phyloP scores from a whole-genome alignment of 1,140 invertebrate genomes.

The Neuroterus valhalla region DNA sequence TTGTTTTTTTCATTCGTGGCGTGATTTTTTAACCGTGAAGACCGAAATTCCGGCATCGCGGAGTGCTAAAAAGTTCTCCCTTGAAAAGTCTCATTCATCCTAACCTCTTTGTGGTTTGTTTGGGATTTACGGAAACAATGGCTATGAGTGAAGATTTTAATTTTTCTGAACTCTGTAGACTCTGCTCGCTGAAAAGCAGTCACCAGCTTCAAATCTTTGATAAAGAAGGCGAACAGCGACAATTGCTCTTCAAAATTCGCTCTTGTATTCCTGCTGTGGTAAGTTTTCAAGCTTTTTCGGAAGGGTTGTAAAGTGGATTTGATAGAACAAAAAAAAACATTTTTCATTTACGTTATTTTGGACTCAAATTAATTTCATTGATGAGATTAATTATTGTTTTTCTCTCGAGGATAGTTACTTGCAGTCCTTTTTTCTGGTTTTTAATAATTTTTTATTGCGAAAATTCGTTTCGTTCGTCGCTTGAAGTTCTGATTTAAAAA shows the following conservation, averaged over 20 bases:
- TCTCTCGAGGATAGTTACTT: no score
- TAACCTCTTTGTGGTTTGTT: slow-evolving; percentile 33
- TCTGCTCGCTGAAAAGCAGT: slow-evolving; percentile 81
- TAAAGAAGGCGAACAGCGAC: slow-evolving; percentile 81
- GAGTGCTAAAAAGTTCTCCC: neutral
- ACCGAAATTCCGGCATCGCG: neutral
- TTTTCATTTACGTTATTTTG: no score
- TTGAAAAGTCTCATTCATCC: neutral
- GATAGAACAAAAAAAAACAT: neutral
- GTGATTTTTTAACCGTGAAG: neutral
- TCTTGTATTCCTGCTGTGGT: slow-evolving; percentile 80
- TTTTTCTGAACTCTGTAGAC: slow-evolving; percentile 81
- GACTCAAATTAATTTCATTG: no score
- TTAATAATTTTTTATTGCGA: no score
- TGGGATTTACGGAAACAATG: slow-evolving; percentile 69
- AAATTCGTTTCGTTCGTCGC: no score
- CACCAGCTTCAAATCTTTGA: slow-evolving; percentile 81
- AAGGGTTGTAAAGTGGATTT: neutral
- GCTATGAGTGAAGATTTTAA: slow-evolving; percentile 81
- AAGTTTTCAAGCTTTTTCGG: slow-evolving; percentile 61
- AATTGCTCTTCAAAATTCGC: slow-evolving; percentile 81
- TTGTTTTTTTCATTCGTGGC: neutral
- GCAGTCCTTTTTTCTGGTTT: no score
- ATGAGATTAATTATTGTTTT: no score
- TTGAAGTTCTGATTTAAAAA: no score